Evolutionary conservation across 2,888 invertebrate species (phyloP).

Genomic region (Tinea semifulvella): DNA sequence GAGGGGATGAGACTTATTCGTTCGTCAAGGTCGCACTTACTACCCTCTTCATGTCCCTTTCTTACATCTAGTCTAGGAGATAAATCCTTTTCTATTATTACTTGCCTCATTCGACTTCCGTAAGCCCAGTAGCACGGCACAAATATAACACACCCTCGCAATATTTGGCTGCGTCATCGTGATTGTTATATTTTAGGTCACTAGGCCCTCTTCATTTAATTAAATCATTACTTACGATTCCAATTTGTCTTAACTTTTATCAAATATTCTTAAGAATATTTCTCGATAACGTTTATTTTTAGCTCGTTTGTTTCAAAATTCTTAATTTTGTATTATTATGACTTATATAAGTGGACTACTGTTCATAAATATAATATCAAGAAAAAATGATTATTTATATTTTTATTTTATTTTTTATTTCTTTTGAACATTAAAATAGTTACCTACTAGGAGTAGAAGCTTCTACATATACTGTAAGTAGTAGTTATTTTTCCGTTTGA

Average conservation of each 20-base stretch:
- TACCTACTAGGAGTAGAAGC: too few species aligned
- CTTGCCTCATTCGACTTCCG: conserved; percentile 35
- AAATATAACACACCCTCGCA: conserved; percentile 38
- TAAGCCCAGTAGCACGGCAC: conserved; percentile 39
- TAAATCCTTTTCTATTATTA: conserved; percentile 4
- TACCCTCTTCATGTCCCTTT: conserved; percentile 37
- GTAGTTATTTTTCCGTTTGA: conserved; percentile 27
- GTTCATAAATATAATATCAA: too few species aligned
- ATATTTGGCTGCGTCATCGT: conserved; percentile 2
- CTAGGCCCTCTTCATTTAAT: neutral
- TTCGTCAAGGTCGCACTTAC: conserved; percentile 50
- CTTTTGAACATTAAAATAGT: too few species aligned
- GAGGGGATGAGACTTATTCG: conserved; percentile 40
- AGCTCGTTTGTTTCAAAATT: too few species aligned
- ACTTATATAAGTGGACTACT: too few species aligned
- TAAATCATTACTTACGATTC: conserved; percentile 1
- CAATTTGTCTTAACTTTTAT: neutral
- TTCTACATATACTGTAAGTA: conserved; percentile 10
- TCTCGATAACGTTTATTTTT: too few species aligned
- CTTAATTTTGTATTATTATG: too few species aligned
- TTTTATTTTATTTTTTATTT: too few species aligned
- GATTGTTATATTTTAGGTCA: conserved; percentile 7
- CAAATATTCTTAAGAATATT: neutral
- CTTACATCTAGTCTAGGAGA: conserved; percentile 16
- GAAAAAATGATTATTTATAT: too few species aligned